Evolutionary conservation across 2,797 vertebrate genomes (phyloP).

Genomic region (Cryptoblepharus egeriae): DNA sequence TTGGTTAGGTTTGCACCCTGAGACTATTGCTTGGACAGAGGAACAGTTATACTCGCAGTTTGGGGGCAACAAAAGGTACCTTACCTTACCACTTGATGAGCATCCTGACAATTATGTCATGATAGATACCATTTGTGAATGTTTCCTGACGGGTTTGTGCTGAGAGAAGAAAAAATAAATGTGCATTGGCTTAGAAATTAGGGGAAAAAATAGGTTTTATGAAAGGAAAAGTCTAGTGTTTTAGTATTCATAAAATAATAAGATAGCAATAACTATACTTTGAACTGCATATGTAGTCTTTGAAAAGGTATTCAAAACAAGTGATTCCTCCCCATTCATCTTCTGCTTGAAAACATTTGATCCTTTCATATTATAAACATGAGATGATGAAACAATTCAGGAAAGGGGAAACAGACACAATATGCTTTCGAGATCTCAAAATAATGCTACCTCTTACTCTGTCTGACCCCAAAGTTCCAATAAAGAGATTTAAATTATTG

Average conservation of each 20-base stretch:
- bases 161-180: too few species aligned
- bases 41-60: background rate
- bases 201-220: background rate
- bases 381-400: conserved; percentile 23
- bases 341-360: background rate
- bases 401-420: conserved; percentile 40
- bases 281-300: conserved; percentile 40
- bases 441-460: conserved; percentile 45
- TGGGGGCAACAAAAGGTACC: background rate
- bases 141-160: background rate
- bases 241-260: background rate
- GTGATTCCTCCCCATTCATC: background rate
- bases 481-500: conserved; percentile 54
- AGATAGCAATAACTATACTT: conserved; percentile 40
- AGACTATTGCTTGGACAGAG: background rate
- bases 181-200: background rate
- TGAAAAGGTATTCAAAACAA: conserved; percentile 47
- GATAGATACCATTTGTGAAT: background rate
- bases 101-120: background rate
- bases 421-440: background rate
- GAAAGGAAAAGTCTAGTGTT: too few species aligned
- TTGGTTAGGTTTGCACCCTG: too few species aligned
- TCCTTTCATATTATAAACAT: conserved; percentile 42
- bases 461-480: conserved; percentile 58
- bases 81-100: background rate